Base-by-base conservation (phyloP, 1,140 invertebrate species). In the Drosophila setifemur region DNA sequence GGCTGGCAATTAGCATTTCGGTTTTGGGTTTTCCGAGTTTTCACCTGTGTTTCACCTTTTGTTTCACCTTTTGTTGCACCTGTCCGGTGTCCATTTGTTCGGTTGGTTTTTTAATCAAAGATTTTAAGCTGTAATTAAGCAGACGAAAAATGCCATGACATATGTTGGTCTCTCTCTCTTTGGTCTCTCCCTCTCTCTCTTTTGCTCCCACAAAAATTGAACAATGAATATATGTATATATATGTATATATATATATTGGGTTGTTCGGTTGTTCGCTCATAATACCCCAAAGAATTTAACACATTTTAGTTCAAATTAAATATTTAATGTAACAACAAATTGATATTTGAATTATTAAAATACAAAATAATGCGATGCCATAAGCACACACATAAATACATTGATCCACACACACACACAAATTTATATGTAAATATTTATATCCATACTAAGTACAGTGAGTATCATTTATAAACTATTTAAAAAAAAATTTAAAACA, bases 301-400 rank as follows among this genome's bases (percentile, higher is more conserved):
- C 79, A 85, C 79, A 85, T 85, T 85, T 85, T 85, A 85, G 79
- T 85, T 79, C 81, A 86, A 85, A 85, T 85, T 85, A 85, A 85
- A 85, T 85, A 85, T 85, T 85, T 85, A 85, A 75, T 85, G 81
- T 78, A 85, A 85, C 79, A 85, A 85, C 79, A 85, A 85, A 85
- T 85, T 85, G 79, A 86, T 85, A 85, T 85, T 85, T 85, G 79
- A 85, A 85, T 85, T 85, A 85, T 85, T 85, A 85, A 85, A 85
- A 79, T 75, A 77, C 70, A 74, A 85, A 85, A 79, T 85, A 85
- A 85, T 83, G 79, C 74, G 79, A 66, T 57, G 79, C 55, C 78
- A 83, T 73, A 71, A 73, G 57, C 73, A 73, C 66, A 39, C 69
- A 67, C 47, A n/a, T n/a, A n/a, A n/a, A n/a, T n/a, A n/a, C n/a